A percentile compares a stretch with the other conserved stretches of the same genome.
phyloP scores from a whole-genome alignment of 2,888 invertebrate genomes.

The Punctoribates punctum region DNA sequence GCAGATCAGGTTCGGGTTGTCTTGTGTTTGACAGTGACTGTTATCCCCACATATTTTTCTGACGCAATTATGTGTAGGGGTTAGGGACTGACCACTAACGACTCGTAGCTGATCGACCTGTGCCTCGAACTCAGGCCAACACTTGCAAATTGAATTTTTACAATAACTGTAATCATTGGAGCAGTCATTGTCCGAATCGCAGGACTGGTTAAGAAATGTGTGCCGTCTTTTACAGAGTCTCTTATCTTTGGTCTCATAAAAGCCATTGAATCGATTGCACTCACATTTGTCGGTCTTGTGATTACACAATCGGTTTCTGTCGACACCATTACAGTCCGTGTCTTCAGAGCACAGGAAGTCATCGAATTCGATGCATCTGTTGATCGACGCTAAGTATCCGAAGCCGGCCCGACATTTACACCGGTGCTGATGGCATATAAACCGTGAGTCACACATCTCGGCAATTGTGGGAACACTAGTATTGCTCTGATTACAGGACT shows the following conservation, averaged over 20 bases:
- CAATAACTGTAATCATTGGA: slow-evolving; percentile 22
- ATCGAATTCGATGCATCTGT: slow-evolving; percentile 21
- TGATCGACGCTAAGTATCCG: neutral
- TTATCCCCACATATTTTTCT: slow-evolving; percentile 34
- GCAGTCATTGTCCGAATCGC: slow-evolving; percentile 16
- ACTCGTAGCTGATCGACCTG: neutral
- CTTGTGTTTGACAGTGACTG: slow-evolving; percentile 11
- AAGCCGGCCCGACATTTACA: slow-evolving; percentile 18
- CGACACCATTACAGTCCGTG: slow-evolving; percentile 34
- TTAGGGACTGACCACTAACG: too few species aligned
- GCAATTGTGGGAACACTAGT: neutral
- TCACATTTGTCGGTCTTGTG: neutral
- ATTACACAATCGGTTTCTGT: slow-evolving; percentile 35
- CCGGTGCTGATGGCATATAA: slow-evolving; percentile 5
- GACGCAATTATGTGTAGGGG: neutral
- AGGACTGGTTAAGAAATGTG: slow-evolving; percentile 4
- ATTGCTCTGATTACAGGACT: neutral
- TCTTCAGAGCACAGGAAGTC: neutral
- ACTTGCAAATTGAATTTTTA: slow-evolving; percentile 18
- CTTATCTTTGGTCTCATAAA: neutral
- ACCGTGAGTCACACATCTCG: neutral
- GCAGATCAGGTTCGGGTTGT: slow-evolving; percentile 39
- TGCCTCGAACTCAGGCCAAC: slow-evolving; percentile 41
- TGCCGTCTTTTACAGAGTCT: neutral
- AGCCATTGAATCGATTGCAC: slow-evolving; percentile 6